Evolutionary conservation across 2,888 invertebrate species (phyloP), one percentile per base, ranked within the genome.

Genomic region (Lutraria lutraria): DNA sequence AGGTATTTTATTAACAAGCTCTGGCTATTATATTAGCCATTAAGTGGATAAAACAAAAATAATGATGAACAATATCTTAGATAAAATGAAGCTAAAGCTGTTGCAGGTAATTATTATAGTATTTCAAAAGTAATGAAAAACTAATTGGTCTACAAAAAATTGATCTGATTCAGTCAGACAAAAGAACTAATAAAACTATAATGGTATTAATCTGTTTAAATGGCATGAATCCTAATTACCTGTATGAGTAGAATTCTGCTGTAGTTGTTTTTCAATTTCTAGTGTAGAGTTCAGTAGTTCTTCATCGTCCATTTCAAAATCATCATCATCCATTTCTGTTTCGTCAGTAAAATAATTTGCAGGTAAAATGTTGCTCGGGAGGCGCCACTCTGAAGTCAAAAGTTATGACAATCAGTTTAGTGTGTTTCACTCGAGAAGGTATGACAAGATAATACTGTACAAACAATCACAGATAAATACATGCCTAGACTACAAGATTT

Each of bases 281-380:
- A 90, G 53, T 15, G 93, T 91, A n/a, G 92, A 90, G 85, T 92
- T 92, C 25, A 94, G 82, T n/a, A 93, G 85, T 63, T 94, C 94
- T 43, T 92, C 90, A 88, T 94, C 94, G 63, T 92, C 92, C 81
- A 90, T 87, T 34, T 92, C 92, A 80, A 87, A 85, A 52, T 92
- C 89, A 29, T 34, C 25, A n/a, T 19, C 76, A 76, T 76, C 29
- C 29, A 31, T 34, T 16, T 90, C 87, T 87, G 89, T 83, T 29
- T 93, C 92, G 72, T 91, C 92, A 63, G 92, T 88, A 87, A 94
- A 94, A 88, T 93, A 94, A 85, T 92, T 89, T 3, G 92, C 92
- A 29, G 94, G 94, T 21, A 95, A 88, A 16, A 93, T 90, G 54
- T 91, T 83, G 34, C 83, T 63, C 52, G 95, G 95, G 34, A 95